Evolutionary conservation across 1,140 invertebrate species (phyloP).

Genomic region (Rhynchophorus ferrugineus): DNA sequence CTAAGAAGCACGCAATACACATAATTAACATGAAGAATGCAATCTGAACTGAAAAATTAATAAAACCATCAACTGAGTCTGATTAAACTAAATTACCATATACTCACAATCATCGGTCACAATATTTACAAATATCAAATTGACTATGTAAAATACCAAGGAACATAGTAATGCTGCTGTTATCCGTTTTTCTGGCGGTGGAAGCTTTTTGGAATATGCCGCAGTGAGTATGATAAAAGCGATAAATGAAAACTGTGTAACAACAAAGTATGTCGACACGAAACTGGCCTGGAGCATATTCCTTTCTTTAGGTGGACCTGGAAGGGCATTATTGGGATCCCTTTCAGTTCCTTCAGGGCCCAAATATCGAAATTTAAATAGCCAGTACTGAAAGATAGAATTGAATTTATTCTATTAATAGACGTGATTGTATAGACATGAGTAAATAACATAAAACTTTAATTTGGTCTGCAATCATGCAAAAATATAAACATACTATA

Average conservation of each 20-base stretch:
- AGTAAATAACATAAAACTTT: too few relatives aligned
- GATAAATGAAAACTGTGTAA: constrained; percentile 13
- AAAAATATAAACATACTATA: too few relatives aligned
- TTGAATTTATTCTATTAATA: too few relatives aligned
- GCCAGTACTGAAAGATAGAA: constrained; percentile 24
- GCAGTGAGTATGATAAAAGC: constrained; percentile 19
- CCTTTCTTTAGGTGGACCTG: background rate
- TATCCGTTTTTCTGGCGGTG: constrained; percentile 19
- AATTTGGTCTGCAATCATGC: too few relatives aligned
- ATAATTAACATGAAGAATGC: constrained; percentile 18
- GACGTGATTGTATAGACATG: too few relatives aligned
- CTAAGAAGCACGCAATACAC: constrained; percentile 17
- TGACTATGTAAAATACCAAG: constrained; percentile 21
- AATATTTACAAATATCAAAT: constrained; percentile 21
- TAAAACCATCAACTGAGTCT: background rate
- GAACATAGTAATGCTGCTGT: constrained; percentile 12
- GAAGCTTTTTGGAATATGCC: constrained; percentile 15
- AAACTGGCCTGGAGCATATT: constrained; percentile 21
- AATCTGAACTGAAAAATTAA: constrained; percentile 19
- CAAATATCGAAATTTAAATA: constrained; percentile 24
- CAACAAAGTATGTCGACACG: constrained; percentile 15
- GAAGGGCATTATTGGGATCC: background rate
- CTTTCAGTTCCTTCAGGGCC: background rate
- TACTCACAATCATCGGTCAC: constrained; percentile 25
- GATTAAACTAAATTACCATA: background rate